Evolutionary conservation across 2,797 vertebrate species (phyloP).

Genomic region (Dendrocincla tyrannina): DNA sequence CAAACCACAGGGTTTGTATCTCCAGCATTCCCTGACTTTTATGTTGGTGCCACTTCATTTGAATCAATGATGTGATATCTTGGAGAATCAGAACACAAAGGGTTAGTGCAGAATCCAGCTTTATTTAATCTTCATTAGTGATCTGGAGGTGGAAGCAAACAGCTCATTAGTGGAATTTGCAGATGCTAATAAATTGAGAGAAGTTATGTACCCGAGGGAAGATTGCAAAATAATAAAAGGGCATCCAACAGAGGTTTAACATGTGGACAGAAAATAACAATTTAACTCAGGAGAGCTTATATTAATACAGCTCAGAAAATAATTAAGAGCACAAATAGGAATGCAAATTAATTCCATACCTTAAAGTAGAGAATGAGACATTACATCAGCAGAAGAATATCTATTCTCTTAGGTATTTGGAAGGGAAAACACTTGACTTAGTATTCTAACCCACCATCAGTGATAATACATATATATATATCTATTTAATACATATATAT

Average conservation of each 20-base stretch:
- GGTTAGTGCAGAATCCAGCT: conserved; percentile 13
- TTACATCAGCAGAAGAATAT: not conserved
- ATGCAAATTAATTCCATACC: conserved; percentile 27
- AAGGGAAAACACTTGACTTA: not conserved
- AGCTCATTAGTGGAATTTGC: conserved; percentile 57
- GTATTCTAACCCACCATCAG: not conserved
- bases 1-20: not conserved
- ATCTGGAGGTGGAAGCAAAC: conserved; percentile 56
- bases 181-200: conserved; percentile 66
- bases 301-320: conserved; percentile 16
- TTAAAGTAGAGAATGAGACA: not conserved
- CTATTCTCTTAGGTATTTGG: not conserved
- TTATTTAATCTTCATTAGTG: conserved; percentile 64
- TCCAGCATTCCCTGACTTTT: not conserved
- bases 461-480: not conserved
- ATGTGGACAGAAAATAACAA: conserved; percentile 35
- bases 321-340: conserved; percentile 41
- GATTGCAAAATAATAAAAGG: conserved; percentile 50
- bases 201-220: conserved; percentile 36
- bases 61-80: not conserved
- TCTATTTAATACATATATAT: too few species aligned
- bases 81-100: conserved; percentile 27
- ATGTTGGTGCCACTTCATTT: not conserved
- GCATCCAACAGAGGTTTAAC: conserved; percentile 22
- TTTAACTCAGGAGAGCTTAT: conserved; percentile 7